Percentiles rank a stretch among this genome's conserved stretches.
Evolutionary conservation across 1,140 invertebrate genomes (phyloP).

Genomic region (Caenorhabditis brenneri): DNA sequence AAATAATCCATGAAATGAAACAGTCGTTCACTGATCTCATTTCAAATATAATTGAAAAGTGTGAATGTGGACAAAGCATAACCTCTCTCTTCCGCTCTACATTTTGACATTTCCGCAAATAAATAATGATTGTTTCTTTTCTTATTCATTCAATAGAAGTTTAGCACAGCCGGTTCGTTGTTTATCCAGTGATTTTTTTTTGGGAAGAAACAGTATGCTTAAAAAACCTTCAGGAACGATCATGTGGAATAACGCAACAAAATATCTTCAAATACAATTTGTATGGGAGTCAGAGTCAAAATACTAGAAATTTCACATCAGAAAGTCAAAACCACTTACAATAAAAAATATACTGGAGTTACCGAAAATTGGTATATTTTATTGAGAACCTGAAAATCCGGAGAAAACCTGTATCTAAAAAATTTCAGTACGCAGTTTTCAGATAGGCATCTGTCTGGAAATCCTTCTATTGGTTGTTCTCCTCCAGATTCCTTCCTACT

Average conservation of each 20-base stretch:
- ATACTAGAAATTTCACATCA: too few species aligned
- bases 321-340: too few species aligned
- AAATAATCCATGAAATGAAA: not conserved
- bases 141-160: too few species aligned
- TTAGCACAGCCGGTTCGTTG: too few species aligned
- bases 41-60: not conserved
- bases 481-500: not conserved
- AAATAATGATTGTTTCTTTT: not conserved
- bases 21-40: not conserved
- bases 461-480: not conserved
- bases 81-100: not conserved
- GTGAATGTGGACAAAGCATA: not conserved
- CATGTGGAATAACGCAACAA: too few species aligned
- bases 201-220: too few species aligned
- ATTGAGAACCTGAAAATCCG: not conserved
- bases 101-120: constrained; percentile 16
- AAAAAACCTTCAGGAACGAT: too few species aligned
- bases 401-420: not conserved
- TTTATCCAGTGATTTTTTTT: too few species aligned
- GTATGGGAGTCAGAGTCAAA: too few species aligned
- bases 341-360: too few species aligned
- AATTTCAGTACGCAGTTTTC: not conserved
- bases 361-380: too few species aligned
- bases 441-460: not conserved
- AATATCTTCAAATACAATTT: too few species aligned